Conservation (phyloP, 2,888 invertebrate species). For the Lasioglossum lativentre region DNA sequence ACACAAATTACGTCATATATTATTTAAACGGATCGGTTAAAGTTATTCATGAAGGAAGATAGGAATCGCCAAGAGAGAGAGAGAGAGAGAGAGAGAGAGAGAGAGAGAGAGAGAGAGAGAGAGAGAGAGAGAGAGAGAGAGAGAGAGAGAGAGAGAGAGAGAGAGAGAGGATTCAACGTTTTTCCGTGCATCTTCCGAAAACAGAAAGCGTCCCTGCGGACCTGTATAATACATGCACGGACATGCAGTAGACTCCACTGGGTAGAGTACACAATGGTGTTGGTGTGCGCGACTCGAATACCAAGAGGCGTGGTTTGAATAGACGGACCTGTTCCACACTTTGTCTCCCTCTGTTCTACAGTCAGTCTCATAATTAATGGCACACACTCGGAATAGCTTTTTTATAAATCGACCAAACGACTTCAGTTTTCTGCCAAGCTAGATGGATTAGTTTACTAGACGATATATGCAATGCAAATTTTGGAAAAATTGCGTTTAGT, state of each 20-base stretch:
- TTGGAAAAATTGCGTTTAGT: not conserved
- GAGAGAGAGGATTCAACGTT: not conserved
- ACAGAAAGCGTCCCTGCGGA: slow-evolving; percentile 37
- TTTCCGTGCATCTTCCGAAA: slow-evolving; percentile 4
- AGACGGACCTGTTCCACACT: slow-evolving; percentile 64
- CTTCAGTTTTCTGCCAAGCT: too few species aligned
- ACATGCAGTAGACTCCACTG: slow-evolving; percentile 6
- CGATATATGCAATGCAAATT: not conserved
- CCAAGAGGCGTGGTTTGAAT: slow-evolving; percentile 66
- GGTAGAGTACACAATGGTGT: slow-evolving; percentile 27
- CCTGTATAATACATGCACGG: slow-evolving; percentile 26
- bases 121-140: not conserved
- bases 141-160: not conserved
- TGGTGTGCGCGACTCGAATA: slow-evolving; percentile 55
- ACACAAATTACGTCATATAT: not conserved
- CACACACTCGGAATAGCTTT: not conserved
- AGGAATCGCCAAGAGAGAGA: not conserved
- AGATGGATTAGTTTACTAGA: not conserved
- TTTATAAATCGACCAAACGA: too few species aligned
- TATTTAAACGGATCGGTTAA: not conserved
- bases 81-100: not conserved
- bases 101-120: not conserved
- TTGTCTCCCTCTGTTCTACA: slow-evolving; percentile 25
- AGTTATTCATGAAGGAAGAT: not conserved
- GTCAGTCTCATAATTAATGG: not conserved